Conservation (phyloP, 2,113 vertebrate genomes). For the Nestor notabilis region DNA sequence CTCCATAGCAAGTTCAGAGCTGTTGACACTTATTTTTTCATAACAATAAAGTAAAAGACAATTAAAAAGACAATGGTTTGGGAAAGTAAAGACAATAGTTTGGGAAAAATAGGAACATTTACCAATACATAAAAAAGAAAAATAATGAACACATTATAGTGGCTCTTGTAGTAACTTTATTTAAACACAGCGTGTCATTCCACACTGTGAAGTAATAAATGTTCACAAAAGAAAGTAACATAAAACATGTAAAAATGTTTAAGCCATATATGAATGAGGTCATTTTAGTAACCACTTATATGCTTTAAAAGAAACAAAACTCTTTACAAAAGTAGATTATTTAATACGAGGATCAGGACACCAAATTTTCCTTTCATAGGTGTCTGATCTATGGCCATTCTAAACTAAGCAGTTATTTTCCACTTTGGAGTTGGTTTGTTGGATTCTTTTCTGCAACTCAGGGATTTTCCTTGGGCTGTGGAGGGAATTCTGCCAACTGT, state of each 20-base stretch:
- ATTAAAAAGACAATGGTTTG: not conserved
- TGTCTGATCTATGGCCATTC: not conserved
- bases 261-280: too few species aligned
- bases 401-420: not conserved
- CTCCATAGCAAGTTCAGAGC: not conserved
- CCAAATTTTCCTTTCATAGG: not conserved
- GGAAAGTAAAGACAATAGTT: not conserved
- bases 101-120: not conserved
- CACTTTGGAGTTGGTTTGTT: not conserved
- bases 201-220: not conserved
- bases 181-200: not conserved
- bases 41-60: not conserved
- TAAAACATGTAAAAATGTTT: not conserved
- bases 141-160: not conserved
- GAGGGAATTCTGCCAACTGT: not conserved
- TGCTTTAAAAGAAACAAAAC: not conserved
- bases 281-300: not conserved
- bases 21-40: not conserved
- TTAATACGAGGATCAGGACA: not conserved
- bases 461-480: not conserved
- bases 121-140: not conserved
- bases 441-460: not conserved
- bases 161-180: not conserved
- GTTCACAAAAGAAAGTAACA: not conserved
- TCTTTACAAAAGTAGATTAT: not conserved